Conservation (phyloP, 2,113 vertebrate species). For the Neodon shergylaensis region DNA sequence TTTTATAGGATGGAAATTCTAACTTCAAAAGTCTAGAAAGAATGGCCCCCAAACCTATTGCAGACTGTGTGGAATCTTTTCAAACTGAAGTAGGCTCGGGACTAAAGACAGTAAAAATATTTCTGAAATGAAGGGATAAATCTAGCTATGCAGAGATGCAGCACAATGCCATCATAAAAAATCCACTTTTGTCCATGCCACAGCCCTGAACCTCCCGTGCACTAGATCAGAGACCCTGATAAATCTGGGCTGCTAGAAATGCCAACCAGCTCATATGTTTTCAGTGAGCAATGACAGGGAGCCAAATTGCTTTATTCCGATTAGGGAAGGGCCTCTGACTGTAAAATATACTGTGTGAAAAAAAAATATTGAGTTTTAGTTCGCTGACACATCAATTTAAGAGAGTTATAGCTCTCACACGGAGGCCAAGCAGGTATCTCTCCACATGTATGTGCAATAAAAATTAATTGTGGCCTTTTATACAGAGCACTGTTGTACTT, state of each 20-base stretch:
- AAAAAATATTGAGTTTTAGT: conserved; percentile 89
- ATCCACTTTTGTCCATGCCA: conserved; percentile 83
- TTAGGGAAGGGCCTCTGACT: conserved; percentile 89
- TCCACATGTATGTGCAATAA: conserved; percentile 88
- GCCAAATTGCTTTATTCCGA: conserved; percentile 91
- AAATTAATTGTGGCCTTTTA: conserved; percentile 87
- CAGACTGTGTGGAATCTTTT: conserved; percentile 78
- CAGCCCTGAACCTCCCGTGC: conserved; percentile 87
- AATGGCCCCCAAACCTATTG: conserved; percentile 56
- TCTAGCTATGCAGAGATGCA: conserved; percentile 76
- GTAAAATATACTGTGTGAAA: conserved; percentile 87
- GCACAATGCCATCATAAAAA: conserved; percentile 84
- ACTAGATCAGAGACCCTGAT: conserved; percentile 89
- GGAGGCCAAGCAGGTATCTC: conserved; percentile 87
- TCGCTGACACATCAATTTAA: conserved; percentile 90
- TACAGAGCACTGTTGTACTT: conserved; percentile 73
- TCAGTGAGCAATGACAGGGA: conserved; percentile 90
- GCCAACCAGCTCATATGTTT: conserved; percentile 89
- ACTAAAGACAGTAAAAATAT: conserved; percentile 80
- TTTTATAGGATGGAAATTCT: conserved; percentile 46
- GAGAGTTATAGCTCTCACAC: conserved; percentile 88
- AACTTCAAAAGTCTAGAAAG: conserved; percentile 19
- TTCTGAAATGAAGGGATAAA: conserved; percentile 85
- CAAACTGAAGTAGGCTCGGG: conserved; percentile 74
- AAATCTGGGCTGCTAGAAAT: conserved; percentile 88